These are phyloP conservation scores for Microcebus murinus DNA, from an alignment of 2,113 vertebrate genomes.

Conservation along the genomic window DNA sequence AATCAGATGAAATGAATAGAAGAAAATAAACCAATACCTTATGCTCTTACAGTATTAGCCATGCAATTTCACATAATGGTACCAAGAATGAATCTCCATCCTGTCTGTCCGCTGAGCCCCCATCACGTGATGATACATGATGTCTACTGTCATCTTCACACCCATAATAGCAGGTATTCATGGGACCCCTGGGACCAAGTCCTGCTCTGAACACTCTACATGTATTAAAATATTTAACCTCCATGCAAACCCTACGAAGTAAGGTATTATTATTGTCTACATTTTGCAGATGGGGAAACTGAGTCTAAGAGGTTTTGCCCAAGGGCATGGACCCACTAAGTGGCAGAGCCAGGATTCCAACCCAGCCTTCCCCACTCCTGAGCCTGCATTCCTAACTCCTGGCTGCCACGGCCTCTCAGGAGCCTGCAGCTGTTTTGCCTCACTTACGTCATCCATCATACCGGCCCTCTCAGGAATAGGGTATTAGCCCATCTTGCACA, in stretches of 20 bases:
- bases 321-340: not conserved
- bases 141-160: not conserved
- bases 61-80: not conserved
- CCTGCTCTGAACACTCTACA: not conserved
- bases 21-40: not conserved
- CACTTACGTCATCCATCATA: not conserved
- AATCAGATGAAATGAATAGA: not conserved
- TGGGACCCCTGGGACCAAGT: too few species aligned
- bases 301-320: not conserved
- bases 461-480: not conserved
- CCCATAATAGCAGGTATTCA: not conserved
- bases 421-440: not conserved
- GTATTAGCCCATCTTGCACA: not conserved
- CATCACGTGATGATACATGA: too few species aligned
- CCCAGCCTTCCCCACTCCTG: rapidly evolving
- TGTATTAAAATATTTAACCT: too few species aligned
- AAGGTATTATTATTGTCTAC: not conserved
- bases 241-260: not conserved
- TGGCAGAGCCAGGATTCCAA: not conserved
- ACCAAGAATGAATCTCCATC: not conserved
- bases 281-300: not conserved
- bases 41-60: not conserved
- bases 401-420: rapidly evolving
- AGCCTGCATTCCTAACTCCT: not conserved
- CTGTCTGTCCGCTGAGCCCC: not conserved